These are phyloP conservation scores for Lordiphosa collinella DNA, from an alignment of 1,140 invertebrate genomes.

Conservation along the genomic window DNA sequence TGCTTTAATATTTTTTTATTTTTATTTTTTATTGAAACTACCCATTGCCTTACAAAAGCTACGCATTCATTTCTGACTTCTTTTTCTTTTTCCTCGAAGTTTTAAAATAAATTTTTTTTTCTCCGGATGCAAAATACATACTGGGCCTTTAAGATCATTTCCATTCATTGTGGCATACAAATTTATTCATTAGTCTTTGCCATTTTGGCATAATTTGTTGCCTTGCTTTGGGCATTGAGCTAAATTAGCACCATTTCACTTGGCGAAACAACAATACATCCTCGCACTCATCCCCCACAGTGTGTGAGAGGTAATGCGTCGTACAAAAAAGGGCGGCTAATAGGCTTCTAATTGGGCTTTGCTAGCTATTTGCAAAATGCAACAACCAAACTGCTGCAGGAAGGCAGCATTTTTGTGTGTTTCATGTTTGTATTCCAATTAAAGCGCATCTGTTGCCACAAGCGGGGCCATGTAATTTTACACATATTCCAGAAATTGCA, in stretches of 20 bases:
- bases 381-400: constrained; percentile 2
- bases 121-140: too few relatives aligned
- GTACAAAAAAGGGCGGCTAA: constrained; percentile 24
- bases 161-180: constrained; percentile 17
- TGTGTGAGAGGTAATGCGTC: too few relatives aligned
- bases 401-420: not conserved
- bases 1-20: too few relatives aligned
- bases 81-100: too few relatives aligned
- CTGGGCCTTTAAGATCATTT: too few relatives aligned
- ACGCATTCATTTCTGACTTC: too few relatives aligned
- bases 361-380: constrained; percentile 13
- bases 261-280: constrained; percentile 16
- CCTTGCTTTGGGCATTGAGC: constrained; percentile 29
- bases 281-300: too few relatives aligned
- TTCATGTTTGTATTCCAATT: constrained; percentile 54
- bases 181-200: constrained; percentile 65
- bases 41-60: too few relatives aligned
- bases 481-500: constrained; percentile 29
- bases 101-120: too few relatives aligned
- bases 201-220: constrained; percentile 23
- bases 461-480: constrained; percentile 57
- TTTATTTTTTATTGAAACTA: too few relatives aligned
- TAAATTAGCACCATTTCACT: constrained; percentile 29
- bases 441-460: constrained; percentile 60
- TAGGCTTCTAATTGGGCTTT: constrained; percentile 66